Evolutionary conservation across 1,140 invertebrate species (phyloP).

Genomic region (Eufriesea mexicana): DNA sequence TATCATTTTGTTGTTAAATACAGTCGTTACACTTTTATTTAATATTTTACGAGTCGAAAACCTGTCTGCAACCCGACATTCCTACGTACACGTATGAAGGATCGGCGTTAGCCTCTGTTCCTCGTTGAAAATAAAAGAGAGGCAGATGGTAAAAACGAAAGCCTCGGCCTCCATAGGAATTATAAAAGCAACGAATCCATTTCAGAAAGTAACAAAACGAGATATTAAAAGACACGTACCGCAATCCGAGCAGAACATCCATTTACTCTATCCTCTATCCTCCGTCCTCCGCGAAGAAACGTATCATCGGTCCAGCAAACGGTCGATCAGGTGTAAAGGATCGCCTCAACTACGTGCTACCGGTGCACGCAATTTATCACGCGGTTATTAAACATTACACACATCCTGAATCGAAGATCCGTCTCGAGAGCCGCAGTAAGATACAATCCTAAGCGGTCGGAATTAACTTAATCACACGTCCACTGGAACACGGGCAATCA

Average conservation of each 20-base stretch:
- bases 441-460: neutral
- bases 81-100: no score
- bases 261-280: neutral
- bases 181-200: no score
- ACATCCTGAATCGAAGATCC: neutral
- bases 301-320: neutral
- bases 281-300: neutral
- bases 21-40: no score
- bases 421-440: neutral
- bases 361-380: conserved; percentile 26
- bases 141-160: no score
- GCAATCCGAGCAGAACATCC: neutral
- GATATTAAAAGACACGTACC: no score
- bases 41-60: no score
- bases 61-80: no score
- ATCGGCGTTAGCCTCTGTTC: no score
- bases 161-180: no score
- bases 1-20: no score
- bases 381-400: conserved; percentile 17
- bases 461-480: conserved; percentile 33
- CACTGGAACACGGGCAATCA: neutral
- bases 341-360: neutral
- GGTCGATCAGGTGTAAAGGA: neutral
- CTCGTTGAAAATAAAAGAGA: no score
- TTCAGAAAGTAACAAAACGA: no score